Conservation (phyloP, 2,888 invertebrate genomes). For the Idaea straminata region DNA sequence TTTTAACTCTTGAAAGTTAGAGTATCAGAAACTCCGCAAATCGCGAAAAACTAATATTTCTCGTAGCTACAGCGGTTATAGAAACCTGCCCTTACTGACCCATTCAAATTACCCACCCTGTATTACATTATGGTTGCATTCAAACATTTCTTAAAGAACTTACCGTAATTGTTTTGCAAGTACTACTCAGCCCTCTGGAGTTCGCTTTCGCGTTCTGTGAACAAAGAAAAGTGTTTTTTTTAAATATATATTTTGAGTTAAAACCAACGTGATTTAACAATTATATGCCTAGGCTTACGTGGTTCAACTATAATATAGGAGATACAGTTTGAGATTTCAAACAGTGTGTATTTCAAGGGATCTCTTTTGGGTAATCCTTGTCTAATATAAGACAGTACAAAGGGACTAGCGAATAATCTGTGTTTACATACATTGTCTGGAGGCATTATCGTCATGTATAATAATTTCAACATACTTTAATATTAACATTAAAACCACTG, state of each 20-base stretch:
- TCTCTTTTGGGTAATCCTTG: not conserved
- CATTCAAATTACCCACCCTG: too few species aligned
- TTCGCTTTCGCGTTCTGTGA: constrained; percentile 46
- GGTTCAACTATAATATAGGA: not conserved
- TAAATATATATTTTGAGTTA: constrained; percentile 6
- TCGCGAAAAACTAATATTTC: too few species aligned
- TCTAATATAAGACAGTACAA: constrained; percentile 1
- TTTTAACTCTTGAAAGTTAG: too few species aligned
- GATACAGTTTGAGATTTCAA: not conserved
- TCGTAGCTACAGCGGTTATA: too few species aligned
- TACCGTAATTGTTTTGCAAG: constrained; percentile 51
- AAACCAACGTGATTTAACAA: not conserved
- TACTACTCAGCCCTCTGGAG: constrained; percentile 30
- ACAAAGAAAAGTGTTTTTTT: constrained; percentile 23
- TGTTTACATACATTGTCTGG: not conserved
- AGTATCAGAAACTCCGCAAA: too few species aligned
- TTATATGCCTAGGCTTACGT: not conserved
- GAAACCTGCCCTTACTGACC: too few species aligned
- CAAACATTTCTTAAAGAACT: constrained; percentile 29
- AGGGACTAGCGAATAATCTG: not conserved
- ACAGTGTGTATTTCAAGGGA: not conserved
- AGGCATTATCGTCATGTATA: not conserved
- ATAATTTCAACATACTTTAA: not conserved
- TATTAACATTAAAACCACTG: not conserved
- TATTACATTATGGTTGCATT: not conserved